A percentile compares a stretch with the other conserved stretches of the same genome.
These are phyloP conservation scores for Tinea trinotella DNA, from an alignment of 2,888 invertebrate genomes.

Conservation along the genomic window DNA sequence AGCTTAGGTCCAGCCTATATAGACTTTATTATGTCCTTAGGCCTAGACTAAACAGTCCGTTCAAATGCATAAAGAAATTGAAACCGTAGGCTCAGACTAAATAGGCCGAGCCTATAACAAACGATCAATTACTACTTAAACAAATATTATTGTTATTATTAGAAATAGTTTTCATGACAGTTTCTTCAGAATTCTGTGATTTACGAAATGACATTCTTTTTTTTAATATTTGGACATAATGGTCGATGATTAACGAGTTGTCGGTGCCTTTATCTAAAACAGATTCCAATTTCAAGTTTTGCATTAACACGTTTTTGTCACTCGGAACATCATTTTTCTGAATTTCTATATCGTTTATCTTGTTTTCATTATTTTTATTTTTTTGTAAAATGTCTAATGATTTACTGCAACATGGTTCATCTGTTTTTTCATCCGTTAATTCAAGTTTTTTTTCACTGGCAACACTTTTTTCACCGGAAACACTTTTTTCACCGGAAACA, in stretches of 20 bases:
- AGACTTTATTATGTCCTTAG: too few species aligned
- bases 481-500: not conserved
- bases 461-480: not conserved
- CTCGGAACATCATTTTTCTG: not conserved
- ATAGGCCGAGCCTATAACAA: too few species aligned
- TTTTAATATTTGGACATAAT: not conserved
- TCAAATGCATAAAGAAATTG: too few species aligned
- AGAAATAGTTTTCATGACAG: not conserved
- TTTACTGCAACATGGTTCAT: constrained; percentile 4
- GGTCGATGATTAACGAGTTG: not conserved
- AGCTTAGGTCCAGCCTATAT: too few species aligned
- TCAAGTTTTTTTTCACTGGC: not conserved
- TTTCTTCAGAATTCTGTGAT: not conserved
- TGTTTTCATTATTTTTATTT: not conserved
- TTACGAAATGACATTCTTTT: not conserved
- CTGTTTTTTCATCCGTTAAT: not conserved
- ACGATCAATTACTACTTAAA: too few species aligned
- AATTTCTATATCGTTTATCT: not conserved
- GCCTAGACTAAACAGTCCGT: too few species aligned
- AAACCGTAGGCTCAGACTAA: too few species aligned
- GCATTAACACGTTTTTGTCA: not conserved
- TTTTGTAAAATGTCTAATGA: not conserved
- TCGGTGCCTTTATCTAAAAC: not conserved
- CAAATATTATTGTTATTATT: too few species aligned
- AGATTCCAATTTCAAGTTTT: not conserved